phyloP scores from a whole-genome alignment of 2,888 invertebrate genomes.

The Hecatera dysodea region DNA sequence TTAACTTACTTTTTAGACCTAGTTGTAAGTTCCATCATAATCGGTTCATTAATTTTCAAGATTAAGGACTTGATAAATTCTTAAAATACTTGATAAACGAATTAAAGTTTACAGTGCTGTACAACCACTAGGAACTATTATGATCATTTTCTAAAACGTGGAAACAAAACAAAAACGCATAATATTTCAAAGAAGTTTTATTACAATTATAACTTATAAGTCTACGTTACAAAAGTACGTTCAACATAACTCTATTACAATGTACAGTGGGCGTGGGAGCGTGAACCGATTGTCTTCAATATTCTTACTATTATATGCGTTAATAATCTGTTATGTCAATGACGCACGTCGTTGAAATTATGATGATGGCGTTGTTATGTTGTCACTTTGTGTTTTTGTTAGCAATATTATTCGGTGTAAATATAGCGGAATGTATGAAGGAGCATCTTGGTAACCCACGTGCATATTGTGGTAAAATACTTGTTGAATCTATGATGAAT shows the following conservation, averaged over 20 bases:
- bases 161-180: slow-evolving; percentile 29
- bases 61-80: too few species aligned
- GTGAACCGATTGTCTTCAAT: slow-evolving; percentile 56
- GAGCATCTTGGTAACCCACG: too few species aligned
- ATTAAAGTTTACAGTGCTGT: too few species aligned
- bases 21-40: too few species aligned
- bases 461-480: not conserved
- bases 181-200: slow-evolving; percentile 67
- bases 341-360: slow-evolving; percentile 18
- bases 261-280: slow-evolving; percentile 68
- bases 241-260: slow-evolving; percentile 73
- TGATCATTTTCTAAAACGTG: too few species aligned
- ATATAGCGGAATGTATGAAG: too few species aligned
- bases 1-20: too few species aligned
- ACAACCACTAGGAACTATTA: too few species aligned
- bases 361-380: not conserved
- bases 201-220: slow-evolving; percentile 74
- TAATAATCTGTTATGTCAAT: slow-evolving; percentile 23
- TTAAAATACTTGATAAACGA: too few species aligned
- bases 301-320: slow-evolving; percentile 63
- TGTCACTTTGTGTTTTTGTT: too few species aligned
- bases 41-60: too few species aligned
- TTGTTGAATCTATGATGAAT: not conserved
- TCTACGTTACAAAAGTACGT: slow-evolving; percentile 64
- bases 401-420: too few species aligned